A percentile compares a stretch with the other conserved stretches of the same genome.
Conservation (phyloP, 1,140 invertebrate genomes). For the Frieseomelitta varia region DNA sequence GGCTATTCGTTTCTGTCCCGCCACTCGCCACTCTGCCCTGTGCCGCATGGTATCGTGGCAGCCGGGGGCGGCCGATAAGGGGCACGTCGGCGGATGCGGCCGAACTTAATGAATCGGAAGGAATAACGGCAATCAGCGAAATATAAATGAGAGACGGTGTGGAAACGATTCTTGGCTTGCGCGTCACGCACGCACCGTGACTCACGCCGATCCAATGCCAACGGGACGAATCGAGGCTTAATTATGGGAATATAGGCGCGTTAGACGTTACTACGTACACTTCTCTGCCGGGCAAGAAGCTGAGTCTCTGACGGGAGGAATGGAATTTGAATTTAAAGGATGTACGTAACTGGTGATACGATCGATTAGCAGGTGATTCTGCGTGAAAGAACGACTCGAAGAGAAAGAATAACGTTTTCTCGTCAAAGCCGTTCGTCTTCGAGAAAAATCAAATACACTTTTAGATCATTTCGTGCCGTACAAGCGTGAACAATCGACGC, state of each 20-base stretch:
- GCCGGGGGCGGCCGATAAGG: conserved; percentile 62
- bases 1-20: conserved; percentile 49
- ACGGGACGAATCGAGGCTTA: conserved; percentile 49
- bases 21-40: background rate
- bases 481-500: no score
- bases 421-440: no score
- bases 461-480: no score
- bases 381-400: no score
- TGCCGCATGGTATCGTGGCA: conserved; percentile 10
- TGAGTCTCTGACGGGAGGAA: background rate
- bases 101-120: conserved; percentile 80
- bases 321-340: background rate
- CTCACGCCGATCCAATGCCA: conserved; percentile 29
- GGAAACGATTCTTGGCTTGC: conserved; percentile 71
- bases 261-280: background rate
- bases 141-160: conserved; percentile 79
- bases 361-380: no score
- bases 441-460: no score
- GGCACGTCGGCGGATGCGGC: conserved; percentile 52
- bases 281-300: background rate
- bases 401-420: no score
- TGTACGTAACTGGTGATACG: no score
- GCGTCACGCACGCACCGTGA: conserved; percentile 71
- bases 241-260: conserved; percentile 51
- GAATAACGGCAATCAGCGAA: conserved; percentile 81